Base-by-base conservation (phyloP, 1,140 invertebrate species). In the Maniola jurtina region DNA sequence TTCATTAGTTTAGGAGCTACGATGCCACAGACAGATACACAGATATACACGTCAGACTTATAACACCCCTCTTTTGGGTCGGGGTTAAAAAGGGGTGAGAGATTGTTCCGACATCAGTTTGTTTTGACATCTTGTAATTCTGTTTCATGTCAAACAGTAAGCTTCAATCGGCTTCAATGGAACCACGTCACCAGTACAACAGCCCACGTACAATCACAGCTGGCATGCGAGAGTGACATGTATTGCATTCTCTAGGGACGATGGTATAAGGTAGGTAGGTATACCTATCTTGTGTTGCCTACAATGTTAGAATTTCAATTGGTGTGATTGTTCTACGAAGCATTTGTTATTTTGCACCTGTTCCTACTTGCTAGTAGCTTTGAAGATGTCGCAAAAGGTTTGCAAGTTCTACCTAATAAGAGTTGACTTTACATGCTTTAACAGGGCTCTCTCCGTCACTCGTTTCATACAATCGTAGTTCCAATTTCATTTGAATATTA, bases 321-420 rank as follows among this genome's bases (percentile, higher is more conserved):
- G 33, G 52, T 7, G 52, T 16, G 52, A 55, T 55, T 55, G 52
- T 55, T 55, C 52, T 34, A 34, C 52, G 25, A 55, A 55, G n/a
- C 34, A 8, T 34, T 55, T 55, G 52, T 55, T 25, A 55, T 55
- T 55, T 34, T 55, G 33, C 52, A 55, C 52, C 52, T 55, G 52
- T 55, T 55, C 0, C 34, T 16, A n/a, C n/a, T n/a, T n/a, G n/a
- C n/a, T n/a, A n/a, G n/a, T n/a, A 34, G 42, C 42, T 11, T 11
- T n/a, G 10, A 45, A 13, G 42, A 34, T 33, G 33, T 9, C 25
- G 15, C 34, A 9, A 52, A 52, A 52, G 48, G 0, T 45, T 45
- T 45, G 5, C 13, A 45, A 25, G 25, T 25, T 4, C 25, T 25
- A 25, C 1, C 25, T 25, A 25, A 25, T 25, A 4, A 25, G 4